Base-by-base conservation (phyloP, 2,888 invertebrate genomes). In the Drosophila helvetica region DNA sequence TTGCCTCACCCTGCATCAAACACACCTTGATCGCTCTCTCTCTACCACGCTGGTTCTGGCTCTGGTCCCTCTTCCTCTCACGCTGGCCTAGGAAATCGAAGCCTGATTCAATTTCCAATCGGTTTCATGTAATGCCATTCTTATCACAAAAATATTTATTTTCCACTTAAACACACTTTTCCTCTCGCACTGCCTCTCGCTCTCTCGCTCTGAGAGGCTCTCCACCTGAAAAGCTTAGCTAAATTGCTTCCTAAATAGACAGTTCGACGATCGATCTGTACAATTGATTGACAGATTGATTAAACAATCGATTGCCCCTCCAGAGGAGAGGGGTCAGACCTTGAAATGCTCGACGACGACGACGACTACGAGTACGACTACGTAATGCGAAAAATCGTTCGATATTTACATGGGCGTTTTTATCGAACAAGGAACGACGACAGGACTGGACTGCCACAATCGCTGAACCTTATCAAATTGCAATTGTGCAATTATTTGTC, bases 381-480 rank as follows among this genome's bases (percentile, higher is more conserved):
- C 53, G 68, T 71, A 72, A 69, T 48, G 42, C 47, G 17, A 51
- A 48, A 22, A 64, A 42, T 69, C 70, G 71, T 71, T 59, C 58
- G 42, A 57, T 70, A 64, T 73, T 73, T 69, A 25, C 45, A 27
- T 18, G 56, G 45, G n/a, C 12, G n/a, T 18, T 74, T 71, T 71
- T 71, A 71, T 71, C 71, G 48, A 58, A 58, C 68, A 54, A 58
- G 71, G 75, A 75, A 74, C 38, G 56, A 54, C n/a, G 56, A 54
- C n/a, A 46, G 18, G 38, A 38, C 22, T 22, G 22, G 3, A 43
- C 33, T 45, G 38, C 38, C 43, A n/a, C 27, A 71, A 58, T 38
- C 43, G 50, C 58, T 68, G 62, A 73, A 33, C 52, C 5, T 68
- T 68, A 68, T 68, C 68, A 68, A 73, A 62, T 48, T 51, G 48